These are phyloP conservation scores for Mystacides longicornis DNA, from an alignment of 2,888 invertebrate genomes.

Conservation along the genomic window DNA sequence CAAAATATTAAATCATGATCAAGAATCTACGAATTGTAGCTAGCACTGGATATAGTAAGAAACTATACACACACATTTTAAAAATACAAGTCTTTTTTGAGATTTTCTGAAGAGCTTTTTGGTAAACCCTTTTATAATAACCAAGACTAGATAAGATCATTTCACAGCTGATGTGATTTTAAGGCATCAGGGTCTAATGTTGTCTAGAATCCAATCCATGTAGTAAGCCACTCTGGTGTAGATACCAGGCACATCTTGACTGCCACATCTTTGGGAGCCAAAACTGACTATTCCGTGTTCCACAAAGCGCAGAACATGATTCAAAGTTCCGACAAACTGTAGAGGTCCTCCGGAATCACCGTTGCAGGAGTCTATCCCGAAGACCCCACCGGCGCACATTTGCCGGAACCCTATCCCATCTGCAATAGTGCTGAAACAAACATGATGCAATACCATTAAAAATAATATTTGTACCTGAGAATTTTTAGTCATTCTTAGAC, in stretches of 20 bases:
- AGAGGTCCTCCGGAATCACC: slow-evolving; percentile 62
- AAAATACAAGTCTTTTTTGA: no score
- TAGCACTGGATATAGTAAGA: no score
- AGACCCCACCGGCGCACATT: slow-evolving; percentile 54
- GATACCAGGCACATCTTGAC: slow-evolving; percentile 52
- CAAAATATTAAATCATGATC: no score
- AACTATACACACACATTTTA: no score
- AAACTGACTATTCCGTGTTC: slow-evolving; percentile 55
- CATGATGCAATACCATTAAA: slow-evolving; percentile 43
- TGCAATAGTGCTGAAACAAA: slow-evolving; percentile 38
- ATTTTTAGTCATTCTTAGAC: no score
- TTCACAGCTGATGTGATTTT: background rate
- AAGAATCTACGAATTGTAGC: no score
- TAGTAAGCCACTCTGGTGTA: slow-evolving; percentile 55
- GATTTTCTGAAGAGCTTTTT: no score
- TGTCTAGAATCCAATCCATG: slow-evolving; percentile 49
- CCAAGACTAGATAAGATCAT: no score
- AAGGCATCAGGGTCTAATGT: slow-evolving; percentile 31
- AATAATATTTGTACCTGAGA: no score
- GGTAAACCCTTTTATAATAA: no score
- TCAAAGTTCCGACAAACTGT: slow-evolving; percentile 37
- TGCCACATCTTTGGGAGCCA: slow-evolving; percentile 55
- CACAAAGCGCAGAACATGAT: slow-evolving; percentile 36
- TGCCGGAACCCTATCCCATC: slow-evolving; percentile 13
- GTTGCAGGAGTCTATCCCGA: slow-evolving; percentile 51